Conservation (phyloP, 1,140 invertebrate species). For the Saccostrea cuccullata region DNA sequence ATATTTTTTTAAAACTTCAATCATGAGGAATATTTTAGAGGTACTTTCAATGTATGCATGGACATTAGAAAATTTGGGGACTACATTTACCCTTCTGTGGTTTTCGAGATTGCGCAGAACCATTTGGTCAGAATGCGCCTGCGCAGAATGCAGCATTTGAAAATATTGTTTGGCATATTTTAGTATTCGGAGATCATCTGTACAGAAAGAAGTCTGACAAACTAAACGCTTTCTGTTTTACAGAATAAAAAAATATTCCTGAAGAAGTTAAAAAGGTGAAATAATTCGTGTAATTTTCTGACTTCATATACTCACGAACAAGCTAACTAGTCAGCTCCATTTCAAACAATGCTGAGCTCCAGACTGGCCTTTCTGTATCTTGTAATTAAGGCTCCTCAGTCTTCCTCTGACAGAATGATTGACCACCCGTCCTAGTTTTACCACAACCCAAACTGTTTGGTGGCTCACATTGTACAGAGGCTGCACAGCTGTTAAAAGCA, state of each 20-base stretch:
- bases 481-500: too few species aligned
- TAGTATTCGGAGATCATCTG: not conserved
- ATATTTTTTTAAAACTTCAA: not conserved
- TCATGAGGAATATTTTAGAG: not conserved
- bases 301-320: too few species aligned
- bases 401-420: too few species aligned
- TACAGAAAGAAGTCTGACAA: not conserved
- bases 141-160: not conserved
- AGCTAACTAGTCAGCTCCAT: too few species aligned
- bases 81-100: not conserved
- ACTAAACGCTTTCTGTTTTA: not conserved
- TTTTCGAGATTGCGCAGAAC: not conserved
- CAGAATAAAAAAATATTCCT: not conserved
- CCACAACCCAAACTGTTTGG: too few species aligned
- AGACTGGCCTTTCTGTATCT: too few species aligned
- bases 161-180: not conserved
- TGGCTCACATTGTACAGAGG: too few species aligned
- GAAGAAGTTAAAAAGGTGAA: not conserved
- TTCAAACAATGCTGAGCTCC: too few species aligned
- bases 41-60: not conserved
- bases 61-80: conserved; percentile 19
- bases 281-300: too few species aligned
- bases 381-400: too few species aligned
- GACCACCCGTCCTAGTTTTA: too few species aligned
- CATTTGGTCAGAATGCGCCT: not conserved